Conservation (phyloP, 2,797 vertebrate species). For the Meriones psammophilus region DNA sequence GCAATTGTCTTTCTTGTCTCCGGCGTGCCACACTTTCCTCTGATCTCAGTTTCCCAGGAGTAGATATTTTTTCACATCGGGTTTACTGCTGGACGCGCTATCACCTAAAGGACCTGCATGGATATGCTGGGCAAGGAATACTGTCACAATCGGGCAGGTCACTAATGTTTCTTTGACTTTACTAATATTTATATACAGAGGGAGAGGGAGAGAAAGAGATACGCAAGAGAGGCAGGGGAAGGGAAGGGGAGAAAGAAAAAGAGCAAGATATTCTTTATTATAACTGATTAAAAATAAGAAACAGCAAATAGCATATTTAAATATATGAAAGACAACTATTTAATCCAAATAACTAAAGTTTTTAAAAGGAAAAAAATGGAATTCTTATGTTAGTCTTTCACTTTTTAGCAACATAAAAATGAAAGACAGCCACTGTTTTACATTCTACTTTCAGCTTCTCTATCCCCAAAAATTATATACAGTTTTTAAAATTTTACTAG, state of each 20-base stretch:
- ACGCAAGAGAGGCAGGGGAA: background rate
- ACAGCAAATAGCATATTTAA: background rate
- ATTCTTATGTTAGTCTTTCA: background rate
- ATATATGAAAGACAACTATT: background rate
- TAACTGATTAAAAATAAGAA: conserved; percentile 37
- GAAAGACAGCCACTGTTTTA: background rate
- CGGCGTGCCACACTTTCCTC: background rate
- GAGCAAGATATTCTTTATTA: background rate
- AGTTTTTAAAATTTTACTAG: conserved; percentile 43
- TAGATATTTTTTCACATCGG: background rate
- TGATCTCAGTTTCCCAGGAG: background rate
- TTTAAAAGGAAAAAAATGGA: background rate
- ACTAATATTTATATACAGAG: background rate
- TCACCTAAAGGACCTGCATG: background rate
- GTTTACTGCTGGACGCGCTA: background rate
- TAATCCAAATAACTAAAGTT: conserved; percentile 34
- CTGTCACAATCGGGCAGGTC: background rate
- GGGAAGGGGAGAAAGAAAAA: background rate
- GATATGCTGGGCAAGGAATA: background rate
- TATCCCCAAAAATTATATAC: background rate
- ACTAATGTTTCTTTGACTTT: background rate
- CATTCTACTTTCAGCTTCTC: background rate
- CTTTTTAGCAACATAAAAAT: background rate
- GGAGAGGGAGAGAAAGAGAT: accelerated
- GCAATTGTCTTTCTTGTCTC: background rate